These are phyloP conservation scores for Bolinopsis microptera DNA, from an alignment of 37 sponge, comb jelly and placozoan genomes.

Conservation along the genomic window DNA sequence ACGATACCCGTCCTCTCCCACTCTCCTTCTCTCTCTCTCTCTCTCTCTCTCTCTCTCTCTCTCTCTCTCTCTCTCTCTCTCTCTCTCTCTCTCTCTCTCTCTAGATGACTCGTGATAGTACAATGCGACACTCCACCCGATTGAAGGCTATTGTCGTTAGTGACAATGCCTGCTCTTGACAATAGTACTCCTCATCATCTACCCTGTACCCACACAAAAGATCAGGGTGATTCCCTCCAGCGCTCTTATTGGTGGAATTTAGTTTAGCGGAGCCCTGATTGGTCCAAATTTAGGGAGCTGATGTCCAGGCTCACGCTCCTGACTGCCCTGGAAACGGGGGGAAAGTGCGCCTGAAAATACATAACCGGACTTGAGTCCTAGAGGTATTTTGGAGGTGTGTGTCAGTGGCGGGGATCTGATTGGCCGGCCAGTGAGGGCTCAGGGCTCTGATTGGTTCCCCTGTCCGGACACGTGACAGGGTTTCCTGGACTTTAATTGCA, in stretches of 20 bases:
- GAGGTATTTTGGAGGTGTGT: neutral
- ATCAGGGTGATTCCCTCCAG: neutral
- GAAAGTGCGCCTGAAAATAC: neutral
- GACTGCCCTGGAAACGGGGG: neutral
- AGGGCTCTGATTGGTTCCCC: neutral
- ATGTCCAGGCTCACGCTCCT: neutral
- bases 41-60: neutral
- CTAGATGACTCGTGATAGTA: neutral
- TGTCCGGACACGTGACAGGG: neutral
- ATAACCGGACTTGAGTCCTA: neutral
- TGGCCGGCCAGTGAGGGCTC: neutral
- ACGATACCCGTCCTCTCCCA: neutral
- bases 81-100: no score
- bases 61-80: neutral
- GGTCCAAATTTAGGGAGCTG: neutral
- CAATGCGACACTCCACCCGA: neutral
- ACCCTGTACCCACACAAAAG: neutral
- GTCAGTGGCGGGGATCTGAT: neutral
- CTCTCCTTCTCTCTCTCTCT: neutral
- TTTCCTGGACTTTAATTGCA: conserved; percentile 39
- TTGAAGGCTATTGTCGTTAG: conserved; percentile 30
- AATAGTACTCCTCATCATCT: neutral
- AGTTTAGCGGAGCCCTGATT: neutral
- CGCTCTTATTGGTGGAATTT: neutral
- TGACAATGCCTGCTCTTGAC: neutral